phyloP scores from a whole-genome alignment of 1,140 invertebrate species.

The Nomia melanderi region DNA sequence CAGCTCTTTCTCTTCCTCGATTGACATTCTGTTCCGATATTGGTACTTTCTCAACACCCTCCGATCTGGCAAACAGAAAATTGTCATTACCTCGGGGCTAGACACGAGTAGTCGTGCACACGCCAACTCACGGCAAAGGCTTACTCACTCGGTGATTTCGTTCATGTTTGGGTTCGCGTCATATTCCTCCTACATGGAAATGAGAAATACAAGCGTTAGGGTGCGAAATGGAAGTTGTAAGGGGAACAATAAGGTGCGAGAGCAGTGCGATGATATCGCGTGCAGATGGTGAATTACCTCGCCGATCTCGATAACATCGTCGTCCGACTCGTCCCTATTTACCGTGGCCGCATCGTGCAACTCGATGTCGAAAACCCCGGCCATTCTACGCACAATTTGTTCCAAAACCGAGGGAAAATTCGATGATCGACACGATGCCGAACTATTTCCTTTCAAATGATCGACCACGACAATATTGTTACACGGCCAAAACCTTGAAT shows the following conservation, averaged over 20 bases:
- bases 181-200: constrained; percentile 85
- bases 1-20: constrained; percentile 89
- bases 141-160: constrained; percentile 89
- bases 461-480: constrained; percentile 50
- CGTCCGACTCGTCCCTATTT: constrained; percentile 86
- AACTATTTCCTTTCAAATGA: constrained; percentile 24
- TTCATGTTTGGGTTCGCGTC: constrained; percentile 89
- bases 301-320: constrained; percentile 91
- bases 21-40: constrained; percentile 94
- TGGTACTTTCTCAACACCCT: constrained; percentile 91
- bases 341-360: constrained; percentile 86
- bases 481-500: constrained; percentile 49
- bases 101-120: not conserved
- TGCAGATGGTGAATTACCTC: constrained; percentile 82
- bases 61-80: constrained; percentile 81
- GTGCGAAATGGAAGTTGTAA: constrained; percentile 14
- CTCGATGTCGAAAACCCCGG: constrained; percentile 93
- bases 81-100: constrained; percentile 12
- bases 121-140: not conserved
- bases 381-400: constrained; percentile 81
- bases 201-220: constrained; percentile 34
- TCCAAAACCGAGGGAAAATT: constrained; percentile 6
- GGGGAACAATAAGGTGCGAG: not conserved
- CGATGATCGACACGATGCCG: not conserved
- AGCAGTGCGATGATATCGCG: not conserved